A percentile compares a stretch with the other conserved stretches of the same genome.
phyloP scores from a whole-genome alignment of 2,888 invertebrate genomes.

The Odontocerum albicorne region DNA sequence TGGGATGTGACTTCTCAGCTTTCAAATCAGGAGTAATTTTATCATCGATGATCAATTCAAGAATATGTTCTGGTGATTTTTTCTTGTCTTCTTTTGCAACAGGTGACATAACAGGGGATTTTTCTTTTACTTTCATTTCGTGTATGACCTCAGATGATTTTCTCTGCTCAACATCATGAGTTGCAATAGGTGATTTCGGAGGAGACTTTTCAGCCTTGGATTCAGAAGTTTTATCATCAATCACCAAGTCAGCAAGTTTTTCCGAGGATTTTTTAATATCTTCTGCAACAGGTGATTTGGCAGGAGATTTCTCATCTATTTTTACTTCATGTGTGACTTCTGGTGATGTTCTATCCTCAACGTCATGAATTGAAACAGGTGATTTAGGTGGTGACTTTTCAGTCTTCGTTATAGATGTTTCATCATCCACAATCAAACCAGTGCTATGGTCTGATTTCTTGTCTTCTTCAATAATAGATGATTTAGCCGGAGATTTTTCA shows the following conservation, averaged over 20 bases:
- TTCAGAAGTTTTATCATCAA: not conserved
- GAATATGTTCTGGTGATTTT: not conserved
- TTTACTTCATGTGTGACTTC: not conserved
- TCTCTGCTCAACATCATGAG: not conserved
- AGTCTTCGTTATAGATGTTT: too few relatives aligned
- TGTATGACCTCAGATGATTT: too few relatives aligned
- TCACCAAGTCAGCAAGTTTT: too few relatives aligned
- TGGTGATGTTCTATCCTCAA: not conserved
- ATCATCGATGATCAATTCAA: too few relatives aligned
- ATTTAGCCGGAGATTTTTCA: not conserved
- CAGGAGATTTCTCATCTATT: not conserved
- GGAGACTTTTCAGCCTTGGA: not conserved
- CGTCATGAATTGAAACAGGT: not conserved
- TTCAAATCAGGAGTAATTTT: not conserved
- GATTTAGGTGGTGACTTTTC: too few relatives aligned
- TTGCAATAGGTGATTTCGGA: not conserved
- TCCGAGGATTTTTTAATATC: too few relatives aligned
- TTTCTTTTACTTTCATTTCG: not conserved
- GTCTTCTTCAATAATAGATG: too few relatives aligned
- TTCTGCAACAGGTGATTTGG: not conserved
- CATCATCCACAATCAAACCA: too few relatives aligned
- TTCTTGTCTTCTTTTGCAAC: not conserved
- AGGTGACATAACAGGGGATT: not conserved
- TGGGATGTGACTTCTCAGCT: not conserved
- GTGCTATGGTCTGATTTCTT: too few relatives aligned